Evolutionary conservation across 2,113 vertebrate species (phyloP).

Genomic region (Neotragus pygmaeus): DNA sequence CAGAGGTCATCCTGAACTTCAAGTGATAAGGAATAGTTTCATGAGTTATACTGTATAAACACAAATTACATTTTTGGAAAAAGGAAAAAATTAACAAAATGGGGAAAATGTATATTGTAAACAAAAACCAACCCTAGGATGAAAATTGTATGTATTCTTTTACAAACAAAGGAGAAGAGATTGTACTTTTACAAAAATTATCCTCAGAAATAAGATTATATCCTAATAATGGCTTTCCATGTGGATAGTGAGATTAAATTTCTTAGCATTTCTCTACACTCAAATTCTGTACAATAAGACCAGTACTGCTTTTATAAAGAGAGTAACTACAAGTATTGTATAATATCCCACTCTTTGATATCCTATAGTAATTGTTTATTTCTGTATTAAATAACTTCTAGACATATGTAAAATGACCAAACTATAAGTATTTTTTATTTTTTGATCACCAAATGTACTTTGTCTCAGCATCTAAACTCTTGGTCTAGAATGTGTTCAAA

Average conservation of each 20-base stretch:
- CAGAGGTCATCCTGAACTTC: not conserved
- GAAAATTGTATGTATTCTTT: not conserved
- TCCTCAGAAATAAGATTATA: constrained; percentile 21
- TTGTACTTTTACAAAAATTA: constrained; percentile 10
- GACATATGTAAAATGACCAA: constrained; percentile 17
- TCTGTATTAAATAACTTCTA: not conserved
- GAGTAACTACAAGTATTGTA: not conserved
- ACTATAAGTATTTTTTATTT: not conserved
- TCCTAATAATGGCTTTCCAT: not conserved
- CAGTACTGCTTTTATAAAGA: not conserved
- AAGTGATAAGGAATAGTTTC: constrained; percentile 1
- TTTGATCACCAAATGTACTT: not conserved
- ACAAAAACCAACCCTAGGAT: constrained; percentile 34
- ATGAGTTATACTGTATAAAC: not conserved
- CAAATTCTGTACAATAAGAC: constrained; percentile 3
- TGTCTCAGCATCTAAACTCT: not conserved
- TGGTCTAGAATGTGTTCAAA: not conserved
- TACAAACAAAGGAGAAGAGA: not conserved
- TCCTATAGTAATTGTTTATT: not conserved
- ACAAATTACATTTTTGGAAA: not conserved
- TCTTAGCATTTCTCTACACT: constrained; percentile 1
- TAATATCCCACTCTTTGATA: not conserved
- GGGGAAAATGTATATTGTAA: not conserved
- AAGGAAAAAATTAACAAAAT: not conserved
- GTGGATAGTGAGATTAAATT: not conserved